Base-by-base conservation (phyloP, 2,888 invertebrate genomes). In the Conops quadrifasciatus region DNA sequence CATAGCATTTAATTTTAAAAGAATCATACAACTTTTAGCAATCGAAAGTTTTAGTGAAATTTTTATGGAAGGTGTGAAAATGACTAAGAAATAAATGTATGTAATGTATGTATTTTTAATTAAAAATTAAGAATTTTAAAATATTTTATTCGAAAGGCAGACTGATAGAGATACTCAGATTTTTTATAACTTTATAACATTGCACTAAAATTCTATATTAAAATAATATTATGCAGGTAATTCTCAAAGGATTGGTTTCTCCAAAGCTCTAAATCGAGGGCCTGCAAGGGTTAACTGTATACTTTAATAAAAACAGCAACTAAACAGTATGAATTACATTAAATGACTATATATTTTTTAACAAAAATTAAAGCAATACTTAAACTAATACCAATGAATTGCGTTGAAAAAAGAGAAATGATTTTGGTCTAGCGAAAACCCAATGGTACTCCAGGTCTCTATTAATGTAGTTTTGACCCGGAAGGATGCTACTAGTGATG, bases 351-450 rank as follows among this genome's bases (percentile, higher is more conserved):
- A 21, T 36, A 9, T 36, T 7, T 9, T 36, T 36, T 56, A 1
- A 9, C 13, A 9, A 21, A 19, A 21, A 11, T 11, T 9, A 11
- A 21, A 21, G 24, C 51, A 62, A 70, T 67, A 72, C 47, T 79
- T 75, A 82, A 76, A 82, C 79, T 72, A 76, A 79, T 75, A 80
- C 77, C 56, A 80, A 77, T 70, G 84, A 81, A 75, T 81, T 83
- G 75, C 81, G 83, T 81, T 81, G 81, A 73, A 80, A 79, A 73
- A 80, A 79, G 77, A 83, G 72, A 71, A 82, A 79, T 73, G 84
- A 84, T 78, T 83, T 83, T 73, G 84, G 84, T 76, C 84, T 78
- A 70, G 81, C 81, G 79, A 83, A 84, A 71, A 83, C 83, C 84
- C 84, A 84, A 78, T 80, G 80, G 79, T 83, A 84, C 74, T 83